These are phyloP conservation scores for Patella pellucida DNA, from an alignment of 2,888 invertebrate genomes.

Conservation along the genomic window DNA sequence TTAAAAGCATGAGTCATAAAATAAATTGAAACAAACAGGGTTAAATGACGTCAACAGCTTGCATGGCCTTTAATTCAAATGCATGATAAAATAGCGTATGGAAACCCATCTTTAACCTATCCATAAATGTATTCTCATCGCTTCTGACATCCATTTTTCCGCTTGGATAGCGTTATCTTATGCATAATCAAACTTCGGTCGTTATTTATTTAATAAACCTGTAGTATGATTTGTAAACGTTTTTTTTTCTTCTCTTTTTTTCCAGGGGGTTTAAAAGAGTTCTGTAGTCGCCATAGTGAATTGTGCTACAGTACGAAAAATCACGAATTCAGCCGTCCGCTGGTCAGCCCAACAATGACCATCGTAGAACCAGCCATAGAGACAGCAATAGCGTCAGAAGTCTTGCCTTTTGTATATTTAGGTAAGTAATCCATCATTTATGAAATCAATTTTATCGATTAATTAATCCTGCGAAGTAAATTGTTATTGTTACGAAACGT, in stretches of 20 bases:
- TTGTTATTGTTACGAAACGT: too few species aligned
- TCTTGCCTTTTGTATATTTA: conserved; percentile 84
- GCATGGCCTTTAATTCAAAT: too few species aligned
- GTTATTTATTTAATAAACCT: background rate
- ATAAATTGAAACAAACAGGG: too few species aligned
- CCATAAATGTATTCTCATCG: background rate
- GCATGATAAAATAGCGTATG: too few species aligned
- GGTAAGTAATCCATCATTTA: conserved; percentile 67
- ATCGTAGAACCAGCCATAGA: conserved; percentile 72
- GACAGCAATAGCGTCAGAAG: conserved; percentile 82
- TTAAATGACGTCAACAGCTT: too few species aligned
- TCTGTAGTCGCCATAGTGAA: conserved; percentile 75
- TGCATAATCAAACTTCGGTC: background rate
- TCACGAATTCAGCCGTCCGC: conserved; percentile 50
- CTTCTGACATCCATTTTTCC: background rate
- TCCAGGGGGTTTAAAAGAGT: conserved; percentile 68
- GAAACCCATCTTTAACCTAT: too few species aligned
- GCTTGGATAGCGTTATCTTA: background rate
- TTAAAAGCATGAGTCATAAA: too few species aligned
- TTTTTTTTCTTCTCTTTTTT: conserved; percentile 1
- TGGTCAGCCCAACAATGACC: conserved; percentile 73
- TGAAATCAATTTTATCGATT: too few species aligned
- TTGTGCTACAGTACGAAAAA: conserved; percentile 79
- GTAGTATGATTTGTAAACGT: conserved; percentile 3
- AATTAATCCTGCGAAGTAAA: too few species aligned